phyloP scores from a whole-genome alignment of 2,113 vertebrate species.

The Campylomormyrus numenius region DNA sequence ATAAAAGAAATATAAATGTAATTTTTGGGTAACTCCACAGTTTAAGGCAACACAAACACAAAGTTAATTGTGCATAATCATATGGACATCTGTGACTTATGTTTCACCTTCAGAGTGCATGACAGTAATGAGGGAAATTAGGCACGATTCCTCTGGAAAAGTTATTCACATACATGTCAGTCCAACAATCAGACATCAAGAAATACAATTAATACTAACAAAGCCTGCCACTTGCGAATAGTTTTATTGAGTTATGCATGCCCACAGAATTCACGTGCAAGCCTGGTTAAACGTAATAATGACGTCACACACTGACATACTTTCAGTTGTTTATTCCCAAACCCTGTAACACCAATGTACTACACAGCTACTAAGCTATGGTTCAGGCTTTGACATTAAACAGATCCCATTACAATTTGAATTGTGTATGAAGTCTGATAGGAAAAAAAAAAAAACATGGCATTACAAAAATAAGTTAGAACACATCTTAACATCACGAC shows the following conservation, averaged over 20 bases:
- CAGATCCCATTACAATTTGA: constrained; percentile 14
- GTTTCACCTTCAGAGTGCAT: neutral
- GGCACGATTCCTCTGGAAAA: neutral
- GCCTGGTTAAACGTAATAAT: neutral
- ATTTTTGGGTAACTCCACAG: neutral
- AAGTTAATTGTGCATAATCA: neutral
- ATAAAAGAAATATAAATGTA: neutral
- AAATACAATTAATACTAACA: neutral
- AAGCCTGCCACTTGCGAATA: neutral
- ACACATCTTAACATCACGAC: neutral
- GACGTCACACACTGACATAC: neutral
- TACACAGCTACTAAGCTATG: constrained; percentile 16
- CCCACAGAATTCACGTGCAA: neutral
- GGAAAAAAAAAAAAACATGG: neutral
- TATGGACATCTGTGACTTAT: neutral
- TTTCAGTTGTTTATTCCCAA: constrained; percentile 18
- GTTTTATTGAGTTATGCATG: neutral
- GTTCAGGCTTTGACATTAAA: neutral
- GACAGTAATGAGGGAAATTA: neutral
- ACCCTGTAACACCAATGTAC: constrained; percentile 13
- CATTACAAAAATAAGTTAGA: constrained; percentile 14
- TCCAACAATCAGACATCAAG: neutral
- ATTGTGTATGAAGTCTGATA: neutral
- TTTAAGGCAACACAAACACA: neutral
- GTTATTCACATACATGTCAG: neutral